Conservation (phyloP, 2,113 vertebrate species). For the Nanorana parkeri region DNA sequence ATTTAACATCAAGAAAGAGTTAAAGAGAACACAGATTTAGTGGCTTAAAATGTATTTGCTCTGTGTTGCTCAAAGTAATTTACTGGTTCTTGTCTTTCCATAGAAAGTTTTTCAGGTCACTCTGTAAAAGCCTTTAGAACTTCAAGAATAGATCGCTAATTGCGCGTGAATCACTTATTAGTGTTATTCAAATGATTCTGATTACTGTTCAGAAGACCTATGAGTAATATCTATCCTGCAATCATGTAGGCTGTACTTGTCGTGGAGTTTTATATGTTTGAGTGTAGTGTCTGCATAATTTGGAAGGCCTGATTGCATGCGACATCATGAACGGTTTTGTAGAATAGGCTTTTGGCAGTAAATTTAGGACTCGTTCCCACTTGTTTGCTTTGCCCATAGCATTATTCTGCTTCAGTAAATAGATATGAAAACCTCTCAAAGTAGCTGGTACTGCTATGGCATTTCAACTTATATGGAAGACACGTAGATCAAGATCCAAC, state of each 20-base stretch:
- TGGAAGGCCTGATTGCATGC: background rate
- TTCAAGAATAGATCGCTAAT: conserved; percentile 25
- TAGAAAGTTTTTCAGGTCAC: conserved; percentile 29
- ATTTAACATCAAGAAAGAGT: conserved; percentile 9
- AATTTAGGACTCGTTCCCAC: no score
- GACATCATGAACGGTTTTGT: background rate
- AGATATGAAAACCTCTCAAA: no score
- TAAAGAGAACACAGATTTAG: background rate
- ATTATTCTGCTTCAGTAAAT: no score
- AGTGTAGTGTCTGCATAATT: conserved; percentile 12
- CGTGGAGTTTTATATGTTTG: background rate
- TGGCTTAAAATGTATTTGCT: background rate
- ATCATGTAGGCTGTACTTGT: conserved; percentile 25
- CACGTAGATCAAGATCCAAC: no score
- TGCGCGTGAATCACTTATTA: conserved; percentile 17
- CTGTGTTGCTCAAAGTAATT: background rate
- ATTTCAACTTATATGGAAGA: no score
- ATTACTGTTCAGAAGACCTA: conserved; percentile 1
- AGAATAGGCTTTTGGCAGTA: no score
- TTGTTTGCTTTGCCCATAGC: no score
- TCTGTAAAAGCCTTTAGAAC: conserved; percentile 5
- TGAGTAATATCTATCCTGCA: background rate
- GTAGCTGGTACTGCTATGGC: no score
- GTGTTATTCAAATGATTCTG: conserved; percentile 30
- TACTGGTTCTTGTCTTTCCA: background rate